phyloP scores from a whole-genome alignment of 1,140 invertebrate species.

The Diabrotica undecimpunctata region DNA sequence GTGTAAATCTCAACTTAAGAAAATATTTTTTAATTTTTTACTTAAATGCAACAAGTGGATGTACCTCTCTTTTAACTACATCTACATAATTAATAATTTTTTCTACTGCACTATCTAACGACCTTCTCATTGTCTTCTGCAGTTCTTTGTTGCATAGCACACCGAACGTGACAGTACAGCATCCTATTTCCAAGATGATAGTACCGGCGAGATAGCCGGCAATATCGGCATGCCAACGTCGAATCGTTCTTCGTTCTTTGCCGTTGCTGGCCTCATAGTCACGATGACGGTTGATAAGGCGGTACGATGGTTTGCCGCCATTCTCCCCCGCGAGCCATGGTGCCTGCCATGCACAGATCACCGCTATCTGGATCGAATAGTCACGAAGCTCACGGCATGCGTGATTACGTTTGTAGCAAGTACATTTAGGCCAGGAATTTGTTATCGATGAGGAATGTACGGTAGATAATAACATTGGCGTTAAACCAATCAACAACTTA shows the following conservation, averaged over 20 bases:
- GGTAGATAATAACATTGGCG: too few species aligned
- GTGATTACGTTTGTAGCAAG: constrained; percentile 5
- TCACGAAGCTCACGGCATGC: constrained; percentile 14
- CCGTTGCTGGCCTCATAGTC: constrained; percentile 3
- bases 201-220: not conserved
- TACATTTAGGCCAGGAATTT: not conserved
- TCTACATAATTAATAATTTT: too few species aligned
- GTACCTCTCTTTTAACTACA: too few species aligned
- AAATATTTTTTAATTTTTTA: too few species aligned
- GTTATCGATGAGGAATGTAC: too few species aligned
- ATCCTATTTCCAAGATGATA: not conserved
- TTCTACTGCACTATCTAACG: not conserved
- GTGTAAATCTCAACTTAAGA: too few species aligned
- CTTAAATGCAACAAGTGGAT: too few species aligned
- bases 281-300: constrained; percentile 10
- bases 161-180: too few species aligned
- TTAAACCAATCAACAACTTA: too few species aligned
- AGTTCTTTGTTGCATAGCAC: constrained; percentile 5
- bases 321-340: not conserved
- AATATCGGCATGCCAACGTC: constrained; percentile 1
- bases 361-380: constrained; percentile 15
- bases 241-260: not conserved
- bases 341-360: not conserved
- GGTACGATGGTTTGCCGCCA: constrained; percentile 5
- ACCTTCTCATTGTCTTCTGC: not conserved